phyloP scores from a whole-genome alignment of 2,888 invertebrate genomes.

The Parthenolecanium corni region DNA sequence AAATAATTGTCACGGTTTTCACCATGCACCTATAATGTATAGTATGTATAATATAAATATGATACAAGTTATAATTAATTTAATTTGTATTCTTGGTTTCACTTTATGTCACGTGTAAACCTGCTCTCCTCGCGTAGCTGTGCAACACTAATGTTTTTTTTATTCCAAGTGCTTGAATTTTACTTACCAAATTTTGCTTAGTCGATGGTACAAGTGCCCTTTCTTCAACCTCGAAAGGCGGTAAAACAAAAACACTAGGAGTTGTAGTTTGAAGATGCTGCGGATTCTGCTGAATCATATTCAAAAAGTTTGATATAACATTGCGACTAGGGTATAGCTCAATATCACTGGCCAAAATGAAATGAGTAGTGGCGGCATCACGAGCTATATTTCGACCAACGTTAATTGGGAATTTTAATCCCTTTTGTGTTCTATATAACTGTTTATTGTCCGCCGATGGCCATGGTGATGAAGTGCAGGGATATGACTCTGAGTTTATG shows the following conservation, averaged over 20 bases:
- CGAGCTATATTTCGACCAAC: slow-evolving; percentile 81
- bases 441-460: slow-evolving; percentile 48
- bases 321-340: slow-evolving; percentile 81
- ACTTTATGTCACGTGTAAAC: too few relatives aligned
- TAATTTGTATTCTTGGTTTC: too few relatives aligned
- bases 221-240: slow-evolving; percentile 75
- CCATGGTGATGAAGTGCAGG: slow-evolving; percentile 62
- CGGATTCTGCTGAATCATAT: slow-evolving; percentile 65
- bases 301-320: slow-evolving; percentile 65
- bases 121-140: too few relatives aligned
- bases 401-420: slow-evolving; percentile 76
- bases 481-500: slow-evolving; percentile 50
- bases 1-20: too few relatives aligned
- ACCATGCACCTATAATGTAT: too few relatives aligned
- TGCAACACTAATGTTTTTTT: too few relatives aligned
- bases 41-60: too few relatives aligned
- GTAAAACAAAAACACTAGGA: slow-evolving; percentile 69
- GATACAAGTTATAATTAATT: too few relatives aligned
- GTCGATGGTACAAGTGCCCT: slow-evolving; percentile 51
- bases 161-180: too few relatives aligned
- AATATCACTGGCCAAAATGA: slow-evolving; percentile 73
- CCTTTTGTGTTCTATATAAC: slow-evolving; percentile 67
- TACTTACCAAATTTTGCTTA: slow-evolving; percentile 53
- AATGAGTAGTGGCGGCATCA: slow-evolving; percentile 68
- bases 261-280: slow-evolving; percentile 50